These are phyloP conservation scores for Drosophila ogumai DNA, from an alignment of 1,140 invertebrate species.

Conservation along the genomic window DNA sequence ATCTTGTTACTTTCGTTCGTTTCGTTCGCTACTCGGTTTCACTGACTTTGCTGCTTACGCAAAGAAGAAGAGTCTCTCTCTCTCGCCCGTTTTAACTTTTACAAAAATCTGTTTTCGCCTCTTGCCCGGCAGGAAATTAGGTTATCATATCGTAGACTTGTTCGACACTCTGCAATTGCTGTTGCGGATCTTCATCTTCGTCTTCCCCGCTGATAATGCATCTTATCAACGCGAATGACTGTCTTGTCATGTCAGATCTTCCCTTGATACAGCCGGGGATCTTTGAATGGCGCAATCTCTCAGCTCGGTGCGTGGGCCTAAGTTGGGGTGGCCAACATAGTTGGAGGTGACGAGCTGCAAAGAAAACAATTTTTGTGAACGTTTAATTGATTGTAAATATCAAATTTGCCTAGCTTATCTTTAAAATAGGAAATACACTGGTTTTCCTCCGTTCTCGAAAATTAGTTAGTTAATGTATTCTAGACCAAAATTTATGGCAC, in stretches of 20 bases:
- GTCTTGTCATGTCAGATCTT: constrained; percentile 67
- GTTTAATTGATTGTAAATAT: constrained; percentile 3
- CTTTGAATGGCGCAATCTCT: constrained; percentile 31
- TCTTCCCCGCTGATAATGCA: constrained; percentile 84
- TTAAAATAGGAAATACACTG: constrained; percentile 15
- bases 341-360: constrained; percentile 22
- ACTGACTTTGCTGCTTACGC: constrained; percentile 3
- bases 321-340: constrained; percentile 30
- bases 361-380: not conserved
- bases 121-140: constrained; percentile 65
- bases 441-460: not conserved
- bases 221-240: constrained; percentile 76
- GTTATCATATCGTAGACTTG: constrained; percentile 83
- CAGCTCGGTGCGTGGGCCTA: constrained; percentile 3
- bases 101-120: constrained; percentile 31
- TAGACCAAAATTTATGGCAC: constrained; percentile 41
- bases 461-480: not conserved
- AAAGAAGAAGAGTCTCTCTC: constrained; percentile 30
- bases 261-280: constrained; percentile 7
- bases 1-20: constrained; percentile 68
- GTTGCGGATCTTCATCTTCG: constrained; percentile 83
- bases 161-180: constrained; percentile 79
- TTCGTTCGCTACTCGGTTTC: constrained; percentile 46
- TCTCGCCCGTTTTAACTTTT: constrained; percentile 27
- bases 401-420: not conserved